Evolutionary conservation across 1,140 invertebrate genomes (phyloP).

Genomic region (Hyposmocoma kahamanoa): DNA sequence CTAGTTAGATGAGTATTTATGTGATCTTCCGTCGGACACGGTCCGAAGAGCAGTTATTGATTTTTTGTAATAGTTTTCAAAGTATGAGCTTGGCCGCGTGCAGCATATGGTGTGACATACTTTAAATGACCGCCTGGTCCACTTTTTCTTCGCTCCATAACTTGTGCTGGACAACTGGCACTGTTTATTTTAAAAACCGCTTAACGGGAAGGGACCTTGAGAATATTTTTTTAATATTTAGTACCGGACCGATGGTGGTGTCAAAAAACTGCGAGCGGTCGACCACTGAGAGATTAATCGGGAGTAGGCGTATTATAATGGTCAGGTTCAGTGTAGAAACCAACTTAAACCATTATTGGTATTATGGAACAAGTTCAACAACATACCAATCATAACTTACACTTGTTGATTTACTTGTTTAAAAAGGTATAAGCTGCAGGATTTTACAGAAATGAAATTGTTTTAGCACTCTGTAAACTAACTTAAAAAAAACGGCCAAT

Average conservation of each 20-base stretch:
- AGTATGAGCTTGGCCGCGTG: slow-evolving; percentile 34
- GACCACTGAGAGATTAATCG: slow-evolving; percentile 11
- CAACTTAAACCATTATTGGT: no score
- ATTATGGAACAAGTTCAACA: no score
- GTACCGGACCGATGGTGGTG: slow-evolving; percentile 5
- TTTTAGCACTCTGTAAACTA: no score
- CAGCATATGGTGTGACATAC: slow-evolving; percentile 58
- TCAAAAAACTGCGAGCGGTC: slow-evolving; percentile 12
- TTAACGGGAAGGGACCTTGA: background rate
- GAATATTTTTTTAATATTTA: slow-evolving; percentile 7
- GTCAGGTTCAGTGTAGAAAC: no score
- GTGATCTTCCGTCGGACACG: slow-evolving; percentile 50
- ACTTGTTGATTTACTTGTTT: no score
- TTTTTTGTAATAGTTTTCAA: slow-evolving; percentile 50
- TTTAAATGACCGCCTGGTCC: slow-evolving; percentile 43
- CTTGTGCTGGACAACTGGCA: slow-evolving; percentile 29
- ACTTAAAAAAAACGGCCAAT: no score
- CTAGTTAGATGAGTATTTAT: slow-evolving; percentile 52
- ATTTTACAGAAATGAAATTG: no score
- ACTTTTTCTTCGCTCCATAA: slow-evolving; percentile 25
- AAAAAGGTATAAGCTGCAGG: no score
- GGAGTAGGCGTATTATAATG: slow-evolving; percentile 12
- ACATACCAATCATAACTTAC: no score
- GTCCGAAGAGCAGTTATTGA: slow-evolving; percentile 44
- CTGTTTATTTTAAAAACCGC: slow-evolving; percentile 23